Percentiles rank a stretch among this genome's conserved stretches.
These are phyloP conservation scores for Amphiprion percula DNA, from an alignment of 2,113 vertebrate genomes.

Conservation along the genomic window DNA sequence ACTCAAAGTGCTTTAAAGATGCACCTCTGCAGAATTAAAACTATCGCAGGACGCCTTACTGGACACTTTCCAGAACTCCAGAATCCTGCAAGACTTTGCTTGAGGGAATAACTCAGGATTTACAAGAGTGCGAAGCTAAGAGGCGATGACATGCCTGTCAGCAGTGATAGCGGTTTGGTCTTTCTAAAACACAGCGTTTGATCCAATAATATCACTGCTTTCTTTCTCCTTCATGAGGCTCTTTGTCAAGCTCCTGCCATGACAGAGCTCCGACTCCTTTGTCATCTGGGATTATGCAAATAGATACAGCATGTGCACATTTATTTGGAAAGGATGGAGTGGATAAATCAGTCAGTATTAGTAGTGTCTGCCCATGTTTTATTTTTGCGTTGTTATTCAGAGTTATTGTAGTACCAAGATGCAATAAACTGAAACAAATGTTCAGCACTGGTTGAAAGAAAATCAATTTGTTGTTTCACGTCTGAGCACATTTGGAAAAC, in stretches of 20 bases:
- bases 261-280: not conserved
- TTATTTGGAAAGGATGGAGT: not conserved
- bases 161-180: not conserved
- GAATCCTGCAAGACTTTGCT: constrained; percentile 19
- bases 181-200: constrained; percentile 14
- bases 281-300: not conserved
- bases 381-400: not conserved
- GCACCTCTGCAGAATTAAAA: constrained; percentile 15
- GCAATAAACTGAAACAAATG: too few species aligned
- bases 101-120: constrained; percentile 29
- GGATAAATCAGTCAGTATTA: not conserved
- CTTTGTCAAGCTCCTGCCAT: not conserved
- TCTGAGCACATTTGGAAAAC: not conserved
- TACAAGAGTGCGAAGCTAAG: not conserved
- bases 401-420: not conserved
- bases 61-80: constrained; percentile 9
- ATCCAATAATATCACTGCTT: not conserved
- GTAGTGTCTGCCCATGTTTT: not conserved
- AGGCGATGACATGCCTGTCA: constrained; percentile 20
- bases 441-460: not conserved
- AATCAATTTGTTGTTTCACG: accelerated
- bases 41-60: not conserved
- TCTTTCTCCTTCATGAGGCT: not conserved
- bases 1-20: not conserved
- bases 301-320: not conserved